Percentiles rank a stretch among this genome's conserved stretches.
Evolutionary conservation across 2,113 vertebrate species (phyloP).

Genomic region (Sprattus sprattus): DNA sequence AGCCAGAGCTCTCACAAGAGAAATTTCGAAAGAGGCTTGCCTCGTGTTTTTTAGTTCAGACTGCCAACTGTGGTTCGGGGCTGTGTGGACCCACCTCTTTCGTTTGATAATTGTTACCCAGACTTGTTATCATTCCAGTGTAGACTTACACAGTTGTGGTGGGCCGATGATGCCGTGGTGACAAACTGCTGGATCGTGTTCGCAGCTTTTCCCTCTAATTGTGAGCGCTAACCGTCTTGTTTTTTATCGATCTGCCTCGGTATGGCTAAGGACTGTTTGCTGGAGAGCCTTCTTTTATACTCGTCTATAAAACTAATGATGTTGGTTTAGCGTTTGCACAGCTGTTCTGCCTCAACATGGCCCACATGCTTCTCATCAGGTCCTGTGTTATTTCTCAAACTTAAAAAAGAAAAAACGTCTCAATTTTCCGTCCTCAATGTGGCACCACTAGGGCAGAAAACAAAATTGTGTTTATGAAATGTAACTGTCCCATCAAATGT

Average conservation of each 20-base stretch:
- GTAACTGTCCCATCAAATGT: slow-evolving; percentile 1
- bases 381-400: slow-evolving; percentile 30
- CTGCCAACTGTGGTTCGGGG: background rate
- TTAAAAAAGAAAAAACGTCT: background rate
- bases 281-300: background rate
- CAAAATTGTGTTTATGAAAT: slow-evolving; percentile 37
- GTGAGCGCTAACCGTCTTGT: background rate
- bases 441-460: slow-evolving; percentile 15
- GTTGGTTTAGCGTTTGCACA: slow-evolving; percentile 31
- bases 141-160: background rate
- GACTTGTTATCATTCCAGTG: background rate
- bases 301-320: slow-evolving; percentile 33
- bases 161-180: background rate
- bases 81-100: background rate
- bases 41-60: background rate
- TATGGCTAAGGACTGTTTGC: background rate
- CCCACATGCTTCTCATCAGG: slow-evolving; percentile 31
- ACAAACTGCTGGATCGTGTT: background rate
- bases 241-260: background rate
- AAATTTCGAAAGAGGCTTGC: background rate
- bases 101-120: background rate
- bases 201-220: background rate
- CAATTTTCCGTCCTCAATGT: slow-evolving; percentile 26
- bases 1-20: background rate
- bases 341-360: slow-evolving; percentile 16